Conservation (phyloP, 2,797 vertebrate genomes). For the Sebastiscus tertius region DNA sequence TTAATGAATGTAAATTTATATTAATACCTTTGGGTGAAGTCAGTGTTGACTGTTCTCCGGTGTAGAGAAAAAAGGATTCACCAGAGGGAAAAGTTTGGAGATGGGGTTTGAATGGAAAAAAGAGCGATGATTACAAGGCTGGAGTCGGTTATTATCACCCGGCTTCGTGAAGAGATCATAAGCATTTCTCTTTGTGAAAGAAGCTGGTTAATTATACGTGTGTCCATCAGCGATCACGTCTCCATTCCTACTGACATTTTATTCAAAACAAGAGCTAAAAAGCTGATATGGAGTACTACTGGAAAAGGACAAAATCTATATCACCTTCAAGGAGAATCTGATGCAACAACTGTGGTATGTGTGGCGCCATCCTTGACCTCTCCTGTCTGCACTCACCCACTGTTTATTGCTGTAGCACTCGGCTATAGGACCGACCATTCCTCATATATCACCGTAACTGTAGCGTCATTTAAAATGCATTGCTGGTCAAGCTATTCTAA, state of each 20-base stretch:
- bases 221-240: neutral
- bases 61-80: neutral
- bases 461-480: no score
- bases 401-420: neutral
- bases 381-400: neutral
- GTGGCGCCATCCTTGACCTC: slow-evolving; percentile 18
- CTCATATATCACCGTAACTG: no score
- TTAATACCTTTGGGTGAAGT: neutral
- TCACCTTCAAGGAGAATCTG: neutral
- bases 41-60: neutral
- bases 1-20: neutral
- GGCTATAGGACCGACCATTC: no score
- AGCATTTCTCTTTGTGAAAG: neutral
- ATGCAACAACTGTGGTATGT: neutral
- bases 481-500: no score
- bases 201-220: slow-evolving; percentile 1
- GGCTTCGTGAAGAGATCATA: neutral
- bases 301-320: neutral
- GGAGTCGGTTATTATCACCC: neutral
- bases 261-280: neutral
- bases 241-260: neutral
- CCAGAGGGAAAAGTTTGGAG: neutral
- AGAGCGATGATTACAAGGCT: neutral
- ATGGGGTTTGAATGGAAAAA: neutral
- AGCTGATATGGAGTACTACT: neutral